Evolutionary conservation across 64 coral and sea anemone species (phyloP), one percentile per base, ranked within the genome.

Genomic region (Stichodactyla helianthus): DNA sequence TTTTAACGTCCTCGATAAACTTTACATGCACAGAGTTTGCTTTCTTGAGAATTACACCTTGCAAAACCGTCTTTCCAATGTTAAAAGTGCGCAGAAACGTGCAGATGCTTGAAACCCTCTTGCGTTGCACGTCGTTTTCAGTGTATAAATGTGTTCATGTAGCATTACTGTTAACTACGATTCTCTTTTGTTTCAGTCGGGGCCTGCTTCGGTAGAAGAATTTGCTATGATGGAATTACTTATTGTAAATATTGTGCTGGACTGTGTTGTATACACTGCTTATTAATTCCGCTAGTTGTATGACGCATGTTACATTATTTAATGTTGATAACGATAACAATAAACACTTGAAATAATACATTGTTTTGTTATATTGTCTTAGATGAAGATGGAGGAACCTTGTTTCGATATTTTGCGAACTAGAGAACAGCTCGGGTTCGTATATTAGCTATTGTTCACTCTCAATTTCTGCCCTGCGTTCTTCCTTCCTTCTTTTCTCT

Each of bases 351-450:
- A 44, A 44, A 44, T 65, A 22, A 65, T 5, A n/a, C 18, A 5
- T 13, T n/a, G 22, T 62, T 61, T 79, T 50, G 3, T 79, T 18
- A 3, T 28, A 25, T 79, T 17, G 7, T 53, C 15, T 17, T 59
- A 51, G 95, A 91, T 93, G 88, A 80, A 82, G 79, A 93, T 97
- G 95, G 91, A 97, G 51, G 95, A 97, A 51, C 95, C 95, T 9
- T 97, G 91, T 28, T 97, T 97, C 56, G 95, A 97, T 77, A 63
- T 93, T 25, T 85, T 97, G 18, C 88, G 95, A 5, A 97, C 91
- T 62, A 83, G 81, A 85, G 91, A 97, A 68, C 95, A 97, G 77
- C 86, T 97, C 7, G 95, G 95, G 95, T 97, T 88, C 6, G 88
- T 76, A 14, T 0, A 18, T 60, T 44, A 44, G 35, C 35, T 44